Base-by-base conservation (phyloP, 1,140 invertebrate genomes). In the Drosophila kanapiae region DNA sequence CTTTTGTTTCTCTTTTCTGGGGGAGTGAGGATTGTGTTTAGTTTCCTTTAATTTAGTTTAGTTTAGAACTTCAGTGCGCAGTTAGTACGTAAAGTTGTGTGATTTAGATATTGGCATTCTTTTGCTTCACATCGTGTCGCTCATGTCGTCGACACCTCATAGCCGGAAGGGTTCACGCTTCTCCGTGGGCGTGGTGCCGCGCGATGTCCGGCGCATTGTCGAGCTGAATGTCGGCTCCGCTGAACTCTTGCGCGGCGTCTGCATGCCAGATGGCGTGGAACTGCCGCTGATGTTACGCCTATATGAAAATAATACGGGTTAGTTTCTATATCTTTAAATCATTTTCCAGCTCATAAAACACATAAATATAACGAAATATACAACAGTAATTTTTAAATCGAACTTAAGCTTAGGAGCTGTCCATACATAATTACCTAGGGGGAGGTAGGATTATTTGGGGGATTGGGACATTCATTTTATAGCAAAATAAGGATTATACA, bases 101-200 rank as follows among this genome's bases (percentile, higher is more conserved):
- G 13, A 56, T 76, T 74, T 71, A 53, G 70, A 60, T 69, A 80
- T 88, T 88, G 83, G 83, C 83, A 86, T 59, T 78, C 57, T 67
- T 60, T 49, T 78, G 63, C 65, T 58, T 68, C 51, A 45, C 51
- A 45, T 40, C 8, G 27, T 27, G 23, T 23, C 23, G 23, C 38
- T 31, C 38, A n/a, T n/a, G 4, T n/a, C 14, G 29, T 23, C 5
- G 18, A n/a, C 47, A 62, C 31, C 82, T 94, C 95, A 96, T 45
- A 96, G 94, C 91, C 95, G 93, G 93, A 96, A 96, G 40, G 95
- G 95, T 80, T 95, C 95, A 61, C 95, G 93, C 75, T 95, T 94
- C 59, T 95, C 94, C 29, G 94, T 94, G 14, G 95, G 94, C 47
- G 95, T 95, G 35, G 94, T 94, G 51, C 94, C 95, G 80, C 93